These are phyloP conservation scores for Megalonaias nervosa DNA, from an alignment of 1,140 invertebrate species.

Conservation along the genomic window DNA sequence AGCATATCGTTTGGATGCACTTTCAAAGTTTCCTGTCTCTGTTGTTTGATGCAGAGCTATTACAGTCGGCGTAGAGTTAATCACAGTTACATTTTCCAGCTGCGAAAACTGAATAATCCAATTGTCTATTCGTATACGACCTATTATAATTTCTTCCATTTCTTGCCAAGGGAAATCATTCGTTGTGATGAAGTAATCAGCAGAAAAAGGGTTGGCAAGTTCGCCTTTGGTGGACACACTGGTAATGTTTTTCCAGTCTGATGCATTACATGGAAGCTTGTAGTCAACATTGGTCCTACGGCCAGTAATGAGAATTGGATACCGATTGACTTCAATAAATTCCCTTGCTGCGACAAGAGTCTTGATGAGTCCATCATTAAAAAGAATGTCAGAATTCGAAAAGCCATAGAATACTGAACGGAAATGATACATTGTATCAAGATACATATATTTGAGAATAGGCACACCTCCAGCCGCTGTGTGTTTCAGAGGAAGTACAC, in stretches of 20 bases:
- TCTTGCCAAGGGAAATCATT: constrained; percentile 46
- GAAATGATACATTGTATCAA: constrained; percentile 35
- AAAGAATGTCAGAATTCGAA: constrained; percentile 51
- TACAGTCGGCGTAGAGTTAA: constrained; percentile 47
- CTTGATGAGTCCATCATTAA: constrained; percentile 36
- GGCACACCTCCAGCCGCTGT: constrained; percentile 38
- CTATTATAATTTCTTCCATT: constrained; percentile 54
- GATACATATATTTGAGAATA: constrained; percentile 49
- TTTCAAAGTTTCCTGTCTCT: constrained; percentile 49
- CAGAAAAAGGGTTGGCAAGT: constrained; percentile 42
- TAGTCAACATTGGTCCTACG: constrained; percentile 45
- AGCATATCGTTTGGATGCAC: background rate
- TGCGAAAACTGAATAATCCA: constrained; percentile 49
- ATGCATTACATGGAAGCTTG: constrained; percentile 35
- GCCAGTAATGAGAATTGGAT: constrained; percentile 39
- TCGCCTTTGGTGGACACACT: constrained; percentile 38
- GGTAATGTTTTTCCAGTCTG: constrained; percentile 30
- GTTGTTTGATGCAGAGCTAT: constrained; percentile 56
- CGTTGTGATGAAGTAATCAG: constrained; percentile 54
- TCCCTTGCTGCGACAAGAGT: constrained; percentile 23
- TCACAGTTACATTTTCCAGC: constrained; percentile 35
- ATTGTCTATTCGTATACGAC: constrained; percentile 52
- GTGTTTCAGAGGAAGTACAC: constrained; percentile 22
- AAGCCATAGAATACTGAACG: constrained; percentile 44
- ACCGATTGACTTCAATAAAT: background rate